Conservation (phyloP, 2,888 invertebrate genomes). For the Malthinus flaveolus region DNA sequence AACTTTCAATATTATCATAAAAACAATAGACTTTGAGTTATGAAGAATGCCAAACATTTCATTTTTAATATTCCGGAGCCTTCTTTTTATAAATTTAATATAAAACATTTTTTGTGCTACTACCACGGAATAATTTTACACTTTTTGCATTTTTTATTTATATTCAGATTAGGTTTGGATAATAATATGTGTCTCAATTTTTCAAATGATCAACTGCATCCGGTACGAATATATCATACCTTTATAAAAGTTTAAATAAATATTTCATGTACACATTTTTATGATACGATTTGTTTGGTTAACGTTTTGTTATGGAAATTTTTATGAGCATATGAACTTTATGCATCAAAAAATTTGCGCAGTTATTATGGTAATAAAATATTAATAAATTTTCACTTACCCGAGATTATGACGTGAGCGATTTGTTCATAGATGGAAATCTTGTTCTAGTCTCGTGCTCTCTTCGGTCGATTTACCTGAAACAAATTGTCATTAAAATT, state of each 20-base stretch:
- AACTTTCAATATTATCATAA: conserved; percentile 32
- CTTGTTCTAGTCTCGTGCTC: too few relatives aligned
- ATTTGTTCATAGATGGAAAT: too few relatives aligned
- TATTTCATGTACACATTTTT: conserved; percentile 21
- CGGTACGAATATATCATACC: conserved; percentile 24
- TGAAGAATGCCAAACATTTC: conserved; percentile 28
- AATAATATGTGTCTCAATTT: conserved; percentile 22
- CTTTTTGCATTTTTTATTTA: conserved; percentile 9
- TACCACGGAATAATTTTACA: conserved; percentile 8
- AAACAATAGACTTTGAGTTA: conserved; percentile 35
- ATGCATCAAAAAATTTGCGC: conserved; percentile 28
- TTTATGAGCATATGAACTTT: conserved; percentile 26
- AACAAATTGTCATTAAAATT: too few relatives aligned
- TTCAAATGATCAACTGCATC: conserved; percentile 20
- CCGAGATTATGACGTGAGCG: too few relatives aligned
- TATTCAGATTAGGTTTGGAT: conserved; percentile 16
- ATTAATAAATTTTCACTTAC: too few relatives aligned
- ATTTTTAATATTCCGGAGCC: not conserved
- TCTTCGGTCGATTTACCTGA: too few relatives aligned
- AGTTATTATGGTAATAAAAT: conserved; percentile 18
- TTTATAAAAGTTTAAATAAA: conserved; percentile 22
- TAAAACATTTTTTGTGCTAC: not conserved
- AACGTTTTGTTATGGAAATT: conserved; percentile 29
- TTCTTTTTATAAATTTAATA: too few relatives aligned
- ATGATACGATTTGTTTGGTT: conserved; percentile 22